Evolutionary conservation across 2,113 vertebrate genomes (phyloP).

Genomic region (Nothoprocta perdicaria): DNA sequence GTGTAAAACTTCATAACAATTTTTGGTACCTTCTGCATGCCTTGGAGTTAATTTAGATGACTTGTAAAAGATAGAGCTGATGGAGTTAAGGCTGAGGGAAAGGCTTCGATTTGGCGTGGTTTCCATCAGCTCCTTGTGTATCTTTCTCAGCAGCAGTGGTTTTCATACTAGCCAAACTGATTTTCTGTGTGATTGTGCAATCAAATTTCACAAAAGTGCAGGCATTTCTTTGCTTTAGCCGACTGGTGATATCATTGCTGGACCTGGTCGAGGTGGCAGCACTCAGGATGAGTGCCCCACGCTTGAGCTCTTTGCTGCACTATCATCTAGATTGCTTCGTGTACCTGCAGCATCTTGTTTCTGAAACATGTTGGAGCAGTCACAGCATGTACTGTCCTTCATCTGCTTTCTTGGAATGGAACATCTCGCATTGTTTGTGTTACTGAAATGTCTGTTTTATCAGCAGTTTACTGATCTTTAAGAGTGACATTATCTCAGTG

Average conservation of each 20-base stretch:
- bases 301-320: background rate
- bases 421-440: background rate
- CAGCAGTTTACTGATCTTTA: background rate
- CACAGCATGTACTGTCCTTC: background rate
- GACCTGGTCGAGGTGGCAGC: accelerated
- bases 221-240: background rate
- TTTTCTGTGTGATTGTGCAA: background rate
- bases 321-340: background rate
- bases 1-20: background rate
- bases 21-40: background rate
- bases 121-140: background rate
- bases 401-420: background rate
- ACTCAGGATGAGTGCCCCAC: background rate
- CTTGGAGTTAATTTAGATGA: background rate
- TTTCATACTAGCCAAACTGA: background rate
- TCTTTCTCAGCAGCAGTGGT: background rate
- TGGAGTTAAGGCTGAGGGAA: background rate
- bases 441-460: background rate
- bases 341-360: background rate
- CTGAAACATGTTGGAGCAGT: background rate
- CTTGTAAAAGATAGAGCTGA: background rate
- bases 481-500: accelerated
- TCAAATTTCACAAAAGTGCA: background rate
- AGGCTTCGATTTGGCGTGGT: background rate
- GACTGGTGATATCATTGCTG: background rate